A percentile compares a stretch with the other conserved stretches of the same genome.
These are phyloP conservation scores for Myotis davidii DNA, from an alignment of 2,113 vertebrate species.

Conservation along the genomic window DNA sequence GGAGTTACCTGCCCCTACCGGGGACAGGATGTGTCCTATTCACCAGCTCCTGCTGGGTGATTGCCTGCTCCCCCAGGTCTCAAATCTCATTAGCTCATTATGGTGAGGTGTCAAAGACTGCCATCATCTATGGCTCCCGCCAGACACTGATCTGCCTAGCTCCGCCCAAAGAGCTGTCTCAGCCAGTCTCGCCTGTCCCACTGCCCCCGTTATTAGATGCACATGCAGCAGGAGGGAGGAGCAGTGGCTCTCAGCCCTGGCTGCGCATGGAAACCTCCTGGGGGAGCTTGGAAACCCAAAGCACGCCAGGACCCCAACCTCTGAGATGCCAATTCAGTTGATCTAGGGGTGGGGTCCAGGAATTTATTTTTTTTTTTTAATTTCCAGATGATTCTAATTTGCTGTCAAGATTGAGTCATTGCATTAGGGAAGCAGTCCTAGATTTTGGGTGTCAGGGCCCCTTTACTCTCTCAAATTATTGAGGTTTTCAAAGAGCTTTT, in stretches of 20 bases:
- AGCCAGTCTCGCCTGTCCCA: not conserved
- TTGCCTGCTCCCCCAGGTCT: not conserved
- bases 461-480: not conserved
- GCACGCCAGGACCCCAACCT: not conserved
- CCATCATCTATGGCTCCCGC: not conserved
- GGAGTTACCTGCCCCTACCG: not conserved
- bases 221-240: not conserved
- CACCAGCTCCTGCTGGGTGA: not conserved
- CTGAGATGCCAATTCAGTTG: not conserved
- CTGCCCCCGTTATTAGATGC: not conserved
- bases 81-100: not conserved
- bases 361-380: not conserved
- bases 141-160: not conserved
- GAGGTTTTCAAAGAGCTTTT: constrained; percentile 8
- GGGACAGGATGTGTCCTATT: not conserved
- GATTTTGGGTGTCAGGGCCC: not conserved
- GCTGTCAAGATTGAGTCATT: not conserved
- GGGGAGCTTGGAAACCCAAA: too few species aligned
- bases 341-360: too few species aligned
- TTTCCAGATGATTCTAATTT: constrained; percentile 31
- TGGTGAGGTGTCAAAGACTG: not conserved
- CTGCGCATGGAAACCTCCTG: not conserved
- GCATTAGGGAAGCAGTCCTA: not conserved
- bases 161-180: not conserved
- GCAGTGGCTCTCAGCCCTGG: not conserved